phyloP scores from a whole-genome alignment of 2,888 invertebrate genomes.

The Tillus elongatus region DNA sequence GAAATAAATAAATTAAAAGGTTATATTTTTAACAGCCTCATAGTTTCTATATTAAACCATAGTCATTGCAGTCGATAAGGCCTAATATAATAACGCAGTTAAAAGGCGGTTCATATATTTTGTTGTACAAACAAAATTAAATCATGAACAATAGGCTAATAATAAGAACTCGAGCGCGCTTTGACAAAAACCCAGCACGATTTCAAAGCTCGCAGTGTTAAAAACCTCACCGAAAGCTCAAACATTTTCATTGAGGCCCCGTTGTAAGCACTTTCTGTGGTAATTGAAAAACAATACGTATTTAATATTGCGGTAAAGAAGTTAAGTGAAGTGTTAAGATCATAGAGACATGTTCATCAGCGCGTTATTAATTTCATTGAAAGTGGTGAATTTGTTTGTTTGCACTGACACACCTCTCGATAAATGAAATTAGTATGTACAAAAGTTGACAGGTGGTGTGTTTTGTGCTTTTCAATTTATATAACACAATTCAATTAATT shows the following conservation, averaged over 20 bases:
- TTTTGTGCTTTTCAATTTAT: too few relatives aligned
- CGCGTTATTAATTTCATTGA: background rate
- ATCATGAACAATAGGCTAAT: too few relatives aligned
- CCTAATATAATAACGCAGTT: too few relatives aligned
- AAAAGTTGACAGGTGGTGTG: constrained; percentile 2
- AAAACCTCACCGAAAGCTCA: constrained; percentile 2
- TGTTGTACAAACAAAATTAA: too few relatives aligned
- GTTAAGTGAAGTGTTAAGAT: background rate
- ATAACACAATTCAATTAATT: too few relatives aligned
- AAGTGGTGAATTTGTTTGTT: background rate
- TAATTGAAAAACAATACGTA: background rate
- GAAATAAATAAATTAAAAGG: too few relatives aligned
- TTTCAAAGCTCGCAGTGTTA: background rate
- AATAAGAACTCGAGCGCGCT: background rate
- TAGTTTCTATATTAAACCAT: too few relatives aligned
- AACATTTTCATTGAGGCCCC: too few relatives aligned
- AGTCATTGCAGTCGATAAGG: too few relatives aligned
- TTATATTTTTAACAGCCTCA: too few relatives aligned
- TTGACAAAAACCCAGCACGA: constrained; percentile 1
- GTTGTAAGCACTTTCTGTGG: background rate
- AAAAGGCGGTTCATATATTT: too few relatives aligned
- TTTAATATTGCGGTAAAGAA: background rate
- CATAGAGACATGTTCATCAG: background rate
- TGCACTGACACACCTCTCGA: background rate
- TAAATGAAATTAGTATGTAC: background rate